Evolutionary conservation across 1,140 invertebrate genomes (phyloP).

Genomic region (Catajapyx aquilonaris): DNA sequence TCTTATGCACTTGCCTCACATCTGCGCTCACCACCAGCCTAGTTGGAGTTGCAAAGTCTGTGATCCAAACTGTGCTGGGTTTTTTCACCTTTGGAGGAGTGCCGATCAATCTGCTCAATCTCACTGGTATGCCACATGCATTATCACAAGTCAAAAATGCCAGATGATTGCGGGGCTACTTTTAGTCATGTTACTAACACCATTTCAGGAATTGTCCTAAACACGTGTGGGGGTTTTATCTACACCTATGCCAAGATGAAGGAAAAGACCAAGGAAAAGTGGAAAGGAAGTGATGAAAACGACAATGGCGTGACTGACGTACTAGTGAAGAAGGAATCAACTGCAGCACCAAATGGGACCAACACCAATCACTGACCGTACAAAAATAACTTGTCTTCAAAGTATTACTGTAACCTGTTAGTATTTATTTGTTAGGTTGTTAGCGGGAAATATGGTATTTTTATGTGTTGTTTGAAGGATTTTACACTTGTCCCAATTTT

Average conservation of each 20-base stretch:
- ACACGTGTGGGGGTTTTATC: slow-evolving; percentile 20
- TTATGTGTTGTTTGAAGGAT: no score
- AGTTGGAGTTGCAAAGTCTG: slow-evolving; percentile 24
- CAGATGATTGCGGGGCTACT: background rate
- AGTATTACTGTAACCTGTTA: no score
- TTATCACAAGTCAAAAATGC: slow-evolving; percentile 16
- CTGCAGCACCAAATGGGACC: no score
- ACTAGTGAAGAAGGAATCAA: no score
- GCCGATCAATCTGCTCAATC: slow-evolving; percentile 13
- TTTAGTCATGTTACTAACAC: background rate
- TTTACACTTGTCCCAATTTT: no score
- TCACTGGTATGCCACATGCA: slow-evolving; percentile 18
- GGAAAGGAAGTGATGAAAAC: no score
- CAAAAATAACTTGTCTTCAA: no score
- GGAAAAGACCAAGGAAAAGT: no score
- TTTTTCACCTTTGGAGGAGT: slow-evolving; percentile 27
- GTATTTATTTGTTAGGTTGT: no score
- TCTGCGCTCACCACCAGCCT: slow-evolving; percentile 28
- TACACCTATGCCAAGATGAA: slow-evolving; percentile 24
- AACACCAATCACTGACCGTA: no score
- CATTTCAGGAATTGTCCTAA: slow-evolving; percentile 21
- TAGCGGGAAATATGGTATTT: no score
- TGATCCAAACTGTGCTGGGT: slow-evolving; percentile 26
- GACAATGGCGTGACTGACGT: no score
- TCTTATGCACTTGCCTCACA: slow-evolving; percentile 26